Evolutionary conservation across 2,888 invertebrate species (phyloP).

Genomic region (Bombylius discolor): DNA sequence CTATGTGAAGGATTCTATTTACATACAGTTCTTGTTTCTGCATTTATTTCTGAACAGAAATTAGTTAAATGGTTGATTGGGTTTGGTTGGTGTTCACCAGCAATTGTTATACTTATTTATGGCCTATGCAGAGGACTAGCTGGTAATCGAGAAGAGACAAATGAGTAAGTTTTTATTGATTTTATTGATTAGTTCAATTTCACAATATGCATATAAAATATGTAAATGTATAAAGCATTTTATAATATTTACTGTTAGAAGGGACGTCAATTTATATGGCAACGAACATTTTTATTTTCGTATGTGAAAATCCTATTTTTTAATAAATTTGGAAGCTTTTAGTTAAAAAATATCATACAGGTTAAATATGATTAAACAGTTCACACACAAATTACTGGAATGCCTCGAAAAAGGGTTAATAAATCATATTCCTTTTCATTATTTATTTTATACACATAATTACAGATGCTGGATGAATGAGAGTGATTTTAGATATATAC

Average conservation of each 20-base stretch:
- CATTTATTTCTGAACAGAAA: constrained; percentile 79
- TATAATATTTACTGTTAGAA: too few relatives aligned
- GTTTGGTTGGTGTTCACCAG: constrained; percentile 75
- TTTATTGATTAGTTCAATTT: constrained; percentile 4
- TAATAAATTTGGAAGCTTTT: too few relatives aligned
- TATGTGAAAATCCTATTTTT: too few relatives aligned
- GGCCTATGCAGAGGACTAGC: constrained; percentile 48
- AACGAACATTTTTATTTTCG: too few relatives aligned
- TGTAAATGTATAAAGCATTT: too few relatives aligned
- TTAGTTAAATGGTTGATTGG: constrained; percentile 70
- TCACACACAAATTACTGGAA: not conserved
- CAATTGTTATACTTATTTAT: constrained; percentile 52
- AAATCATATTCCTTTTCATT: not conserved
- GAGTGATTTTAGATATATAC: constrained; percentile 56
- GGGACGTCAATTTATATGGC: too few relatives aligned
- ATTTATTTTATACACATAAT: not conserved
- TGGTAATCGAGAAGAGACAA: constrained; percentile 38
- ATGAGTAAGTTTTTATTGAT: constrained; percentile 41
- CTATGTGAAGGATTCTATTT: constrained; percentile 88
- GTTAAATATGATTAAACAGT: too few relatives aligned
- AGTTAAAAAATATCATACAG: too few relatives aligned
- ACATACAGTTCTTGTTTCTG: constrained; percentile 82
- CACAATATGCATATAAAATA: too few relatives aligned
- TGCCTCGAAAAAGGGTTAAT: not conserved
- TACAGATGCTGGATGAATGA: constrained; percentile 64